Evolutionary conservation across 2,113 vertebrate genomes (phyloP).

Genomic region (Bolborhynchus lineola): DNA sequence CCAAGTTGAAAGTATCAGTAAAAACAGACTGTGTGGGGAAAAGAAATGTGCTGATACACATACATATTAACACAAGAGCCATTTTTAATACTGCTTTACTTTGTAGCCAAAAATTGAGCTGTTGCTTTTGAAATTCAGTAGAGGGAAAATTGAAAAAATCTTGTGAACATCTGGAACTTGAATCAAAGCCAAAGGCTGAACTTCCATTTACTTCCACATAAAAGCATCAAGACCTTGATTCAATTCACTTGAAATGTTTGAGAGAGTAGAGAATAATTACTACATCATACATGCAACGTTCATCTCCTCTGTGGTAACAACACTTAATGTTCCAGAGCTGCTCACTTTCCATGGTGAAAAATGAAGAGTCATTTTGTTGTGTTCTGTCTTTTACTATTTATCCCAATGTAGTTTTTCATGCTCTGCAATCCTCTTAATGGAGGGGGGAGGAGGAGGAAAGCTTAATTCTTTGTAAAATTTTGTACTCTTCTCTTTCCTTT

Average conservation of each 20-base stretch:
- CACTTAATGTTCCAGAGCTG: neutral
- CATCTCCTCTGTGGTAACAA: neutral
- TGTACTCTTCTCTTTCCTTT: neutral
- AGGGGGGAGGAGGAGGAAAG: neutral
- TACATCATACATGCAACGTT: neutral
- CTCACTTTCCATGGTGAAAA: neutral
- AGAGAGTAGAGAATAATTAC: neutral
- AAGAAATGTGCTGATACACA: neutral
- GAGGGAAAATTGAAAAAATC: neutral
- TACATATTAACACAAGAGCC: neutral
- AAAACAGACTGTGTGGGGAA: slow-evolving; percentile 1
- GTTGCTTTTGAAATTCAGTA: neutral
- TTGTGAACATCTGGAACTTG: neutral
- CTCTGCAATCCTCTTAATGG: neutral
- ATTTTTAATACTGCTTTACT: neutral
- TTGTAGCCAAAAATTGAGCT: neutral
- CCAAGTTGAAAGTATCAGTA: slow-evolving; percentile 30
- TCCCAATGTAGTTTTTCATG: neutral
- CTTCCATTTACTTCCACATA: neutral
- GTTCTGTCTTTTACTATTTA: neutral
- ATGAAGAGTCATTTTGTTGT: neutral
- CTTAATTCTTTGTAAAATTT: neutral
- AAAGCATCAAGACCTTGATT: neutral
- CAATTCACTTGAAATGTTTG: neutral
- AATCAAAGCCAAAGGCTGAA: neutral